Evolutionary conservation across 2,888 invertebrate species (phyloP), one percentile per base, ranked within the genome.

Genomic region (Itoplectis maculator): DNA sequence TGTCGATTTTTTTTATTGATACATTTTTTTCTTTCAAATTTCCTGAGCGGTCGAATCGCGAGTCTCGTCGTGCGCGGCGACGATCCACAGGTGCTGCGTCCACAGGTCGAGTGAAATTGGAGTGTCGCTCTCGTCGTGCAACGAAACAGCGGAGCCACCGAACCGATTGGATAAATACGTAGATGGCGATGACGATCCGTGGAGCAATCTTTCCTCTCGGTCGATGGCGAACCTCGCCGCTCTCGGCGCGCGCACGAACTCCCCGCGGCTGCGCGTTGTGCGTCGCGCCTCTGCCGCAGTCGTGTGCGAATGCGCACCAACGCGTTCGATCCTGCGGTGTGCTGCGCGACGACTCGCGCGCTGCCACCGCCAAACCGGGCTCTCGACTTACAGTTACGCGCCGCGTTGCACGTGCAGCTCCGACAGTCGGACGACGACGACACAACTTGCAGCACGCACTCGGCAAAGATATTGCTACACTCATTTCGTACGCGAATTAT

Each of bases 141-240:
- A 45, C 56, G 51, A 70, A 70, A 63, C 51, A 63, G 65, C 69
- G 69, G 69, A 77, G 63, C 70, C 49, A 78, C 77, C 54, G 70
- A 54, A 65, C 18, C 70, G 77, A 78, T 78, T 78, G 77, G 49
- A 77, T 78, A 78, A 78, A 78, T 69, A 78, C 77, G 63, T 78
- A 78, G 77, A 78, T 78, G 77, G 77, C 77, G 70, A 78, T 78
- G 77, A 78, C 63, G 77, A 78, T 78, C 63, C 42, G 63, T 72
- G 65, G 45, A 72, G 77, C 63, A 78, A 78, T 78, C 54, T 70
- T 72, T 72, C 65, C n/a, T 70, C 70, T 63, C 70, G 54, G 18
- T n/a, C 51, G 20, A 37, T 37, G 45, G n/a, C 47, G 47, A 59
- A 18, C 8, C 40, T 15, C 29, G 37, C 49, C 13, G 2, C 3